Conservation (phyloP, 2,113 vertebrate genomes). For the Callaeas wilsoni region DNA sequence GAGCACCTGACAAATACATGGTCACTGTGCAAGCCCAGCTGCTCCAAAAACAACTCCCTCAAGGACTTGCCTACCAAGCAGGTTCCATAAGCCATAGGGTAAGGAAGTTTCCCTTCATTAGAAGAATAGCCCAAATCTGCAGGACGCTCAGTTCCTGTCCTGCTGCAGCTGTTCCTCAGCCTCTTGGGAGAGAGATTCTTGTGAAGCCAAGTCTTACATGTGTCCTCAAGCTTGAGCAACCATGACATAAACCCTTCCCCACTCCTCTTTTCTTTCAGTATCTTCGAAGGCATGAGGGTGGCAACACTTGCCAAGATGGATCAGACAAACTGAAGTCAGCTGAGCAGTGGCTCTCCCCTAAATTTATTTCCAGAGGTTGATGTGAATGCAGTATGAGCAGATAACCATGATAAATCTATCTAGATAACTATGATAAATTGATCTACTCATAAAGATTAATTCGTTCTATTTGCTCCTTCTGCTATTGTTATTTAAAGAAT, state of each 20-base stretch:
- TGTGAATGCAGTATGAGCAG: neutral
- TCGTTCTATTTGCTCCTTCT: conserved; percentile 24
- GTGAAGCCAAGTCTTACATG: neutral
- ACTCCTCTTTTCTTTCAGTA: neutral
- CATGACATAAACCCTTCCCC: neutral
- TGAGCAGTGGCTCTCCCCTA: neutral
- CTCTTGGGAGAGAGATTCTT: neutral
- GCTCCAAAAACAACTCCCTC: neutral
- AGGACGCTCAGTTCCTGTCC: neutral
- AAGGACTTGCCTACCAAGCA: neutral
- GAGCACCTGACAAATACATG: neutral
- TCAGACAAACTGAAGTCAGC: neutral
- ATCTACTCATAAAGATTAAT: conserved; percentile 41
- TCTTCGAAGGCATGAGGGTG: neutral
- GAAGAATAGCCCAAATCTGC: neutral
- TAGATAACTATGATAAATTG: conserved; percentile 25
- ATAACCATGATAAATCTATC: conserved; percentile 35
- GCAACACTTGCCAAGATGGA: neutral
- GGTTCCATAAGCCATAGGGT: neutral
- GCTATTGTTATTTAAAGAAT: conserved; percentile 53
- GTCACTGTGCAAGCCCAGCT: neutral
- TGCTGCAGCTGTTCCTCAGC: neutral
- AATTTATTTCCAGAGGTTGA: neutral
- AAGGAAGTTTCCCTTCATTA: neutral
- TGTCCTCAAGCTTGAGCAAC: neutral